These are phyloP conservation scores for Cryptocephalus primarius DNA, from an alignment of 2,888 invertebrate species.

Conservation along the genomic window DNA sequence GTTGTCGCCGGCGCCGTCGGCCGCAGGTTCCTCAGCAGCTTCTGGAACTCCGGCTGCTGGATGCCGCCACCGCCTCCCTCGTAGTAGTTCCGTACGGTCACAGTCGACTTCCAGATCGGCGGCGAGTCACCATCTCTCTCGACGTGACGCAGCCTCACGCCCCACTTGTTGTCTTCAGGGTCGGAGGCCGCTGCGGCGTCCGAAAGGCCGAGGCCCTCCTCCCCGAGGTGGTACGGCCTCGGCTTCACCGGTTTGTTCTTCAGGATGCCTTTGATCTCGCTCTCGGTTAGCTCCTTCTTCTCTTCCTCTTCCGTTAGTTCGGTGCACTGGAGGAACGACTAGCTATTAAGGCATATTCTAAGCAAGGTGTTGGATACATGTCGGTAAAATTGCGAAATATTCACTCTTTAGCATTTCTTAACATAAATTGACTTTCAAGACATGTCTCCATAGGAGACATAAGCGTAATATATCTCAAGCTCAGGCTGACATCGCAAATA, in stretches of 20 bases:
- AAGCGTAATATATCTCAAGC: no score
- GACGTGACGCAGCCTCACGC: constrained; percentile 39
- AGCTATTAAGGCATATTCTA: no score
- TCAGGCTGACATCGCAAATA: no score
- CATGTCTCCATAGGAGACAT: no score
- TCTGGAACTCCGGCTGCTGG: constrained; percentile 30
- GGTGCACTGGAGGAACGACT: constrained; percentile 1
- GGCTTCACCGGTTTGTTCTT: constrained; percentile 66
- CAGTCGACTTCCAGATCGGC: constrained; percentile 38
- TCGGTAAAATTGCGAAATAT: no score
- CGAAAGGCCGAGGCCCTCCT: background rate
- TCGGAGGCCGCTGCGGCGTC: background rate
- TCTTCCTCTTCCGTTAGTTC: constrained; percentile 18
- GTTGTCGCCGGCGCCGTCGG: constrained; percentile 24
- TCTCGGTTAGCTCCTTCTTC: constrained; percentile 20
- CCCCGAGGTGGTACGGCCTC: constrained; percentile 60
- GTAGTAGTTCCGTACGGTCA: constrained; percentile 32
- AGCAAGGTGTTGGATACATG: no score
- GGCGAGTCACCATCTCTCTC: constrained; percentile 27
- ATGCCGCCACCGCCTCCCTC: constrained; percentile 7
- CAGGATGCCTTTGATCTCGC: constrained; percentile 53
- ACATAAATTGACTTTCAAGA: no score
- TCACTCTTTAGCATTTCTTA: no score
- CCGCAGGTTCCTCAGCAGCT: constrained; percentile 27
- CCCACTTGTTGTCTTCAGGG: constrained; percentile 38